A percentile compares a stretch with the other conserved stretches of the same genome.
Conservation (phyloP, 1,140 invertebrate species). For the Diuraphis noxia region DNA sequence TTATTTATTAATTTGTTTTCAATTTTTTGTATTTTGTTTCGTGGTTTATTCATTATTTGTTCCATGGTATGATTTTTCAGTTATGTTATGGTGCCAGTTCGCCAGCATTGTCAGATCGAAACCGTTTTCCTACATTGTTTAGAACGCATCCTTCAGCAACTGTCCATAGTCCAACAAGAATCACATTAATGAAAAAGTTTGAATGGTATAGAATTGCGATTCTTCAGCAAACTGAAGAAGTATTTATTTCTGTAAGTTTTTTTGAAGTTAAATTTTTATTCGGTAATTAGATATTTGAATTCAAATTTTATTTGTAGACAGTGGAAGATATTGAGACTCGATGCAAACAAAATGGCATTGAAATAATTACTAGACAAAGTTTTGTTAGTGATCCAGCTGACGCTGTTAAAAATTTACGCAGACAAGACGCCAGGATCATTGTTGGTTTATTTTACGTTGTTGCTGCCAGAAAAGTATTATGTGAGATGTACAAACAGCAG, state of each 20-base stretch:
- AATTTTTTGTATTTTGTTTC: not conserved
- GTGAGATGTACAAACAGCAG: conserved; percentile 94
- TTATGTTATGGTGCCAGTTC: conserved; percentile 97
- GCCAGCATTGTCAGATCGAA: conserved; percentile 95
- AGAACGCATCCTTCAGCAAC: conserved; percentile 98
- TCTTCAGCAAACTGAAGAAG: conserved; percentile 97
- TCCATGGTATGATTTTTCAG: conserved; percentile 66
- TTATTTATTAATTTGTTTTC: not conserved
- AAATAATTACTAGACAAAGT: conserved; percentile 94
- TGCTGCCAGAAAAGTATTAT: conserved; percentile 91
- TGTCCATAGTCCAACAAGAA: conserved; percentile 97
- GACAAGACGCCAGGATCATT: conserved; percentile 95
- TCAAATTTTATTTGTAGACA: conserved; percentile 68
- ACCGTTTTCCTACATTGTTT: conserved; percentile 96
- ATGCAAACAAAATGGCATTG: conserved; percentile 90
- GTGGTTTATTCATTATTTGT: not conserved
- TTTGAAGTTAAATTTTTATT: not conserved
- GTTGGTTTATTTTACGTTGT: conserved; percentile 98
- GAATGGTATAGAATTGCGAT: conserved; percentile 96
- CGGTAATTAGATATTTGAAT: not conserved
- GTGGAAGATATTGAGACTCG: conserved; percentile 95
- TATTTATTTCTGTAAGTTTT: conserved; percentile 93
- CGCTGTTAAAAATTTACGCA: conserved; percentile 88
- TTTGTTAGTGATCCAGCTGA: conserved; percentile 96
- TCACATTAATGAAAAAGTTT: conserved; percentile 95